Evolutionary conservation across 2,797 vertebrate species (phyloP).

Genomic region (Pterois miles): DNA sequence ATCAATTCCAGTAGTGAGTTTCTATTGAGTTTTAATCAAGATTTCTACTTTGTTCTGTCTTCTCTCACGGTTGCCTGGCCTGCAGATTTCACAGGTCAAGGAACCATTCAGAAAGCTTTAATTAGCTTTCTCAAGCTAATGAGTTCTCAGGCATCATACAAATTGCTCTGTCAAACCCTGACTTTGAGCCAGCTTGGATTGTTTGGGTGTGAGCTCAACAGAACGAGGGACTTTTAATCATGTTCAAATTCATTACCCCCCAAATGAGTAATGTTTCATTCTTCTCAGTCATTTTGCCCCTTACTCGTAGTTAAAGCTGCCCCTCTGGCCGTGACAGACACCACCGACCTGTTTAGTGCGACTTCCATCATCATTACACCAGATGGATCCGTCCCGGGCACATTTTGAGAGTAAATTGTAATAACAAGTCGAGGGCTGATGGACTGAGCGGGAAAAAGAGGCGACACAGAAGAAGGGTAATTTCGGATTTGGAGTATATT

Average conservation of each 20-base stretch:
- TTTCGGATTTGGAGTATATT: constrained; percentile 58
- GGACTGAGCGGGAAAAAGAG: constrained; percentile 42
- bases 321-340: constrained; percentile 46
- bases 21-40: constrained; percentile 75
- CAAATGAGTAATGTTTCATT: constrained; percentile 71
- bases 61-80: constrained; percentile 58
- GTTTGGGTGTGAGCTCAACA: constrained; percentile 67
- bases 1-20: constrained; percentile 66
- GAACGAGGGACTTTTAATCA: constrained; percentile 72
- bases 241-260: constrained; percentile 74
- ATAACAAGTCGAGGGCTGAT: constrained; percentile 55
- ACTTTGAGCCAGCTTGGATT: constrained; percentile 71
- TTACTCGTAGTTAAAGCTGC: constrained; percentile 26
- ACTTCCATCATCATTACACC: constrained; percentile 57
- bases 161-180: constrained; percentile 80
- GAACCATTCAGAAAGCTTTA: constrained; percentile 78
- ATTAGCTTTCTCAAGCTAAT: constrained; percentile 80
- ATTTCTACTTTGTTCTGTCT: constrained; percentile 68
- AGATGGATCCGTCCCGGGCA: constrained; percentile 52
- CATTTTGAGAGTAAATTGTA: constrained; percentile 47
- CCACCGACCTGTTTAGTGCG: constrained; percentile 39
- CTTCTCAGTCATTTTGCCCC: constrained; percentile 45
- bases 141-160: constrained; percentile 73
- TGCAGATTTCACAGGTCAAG: constrained; percentile 77
- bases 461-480: constrained; percentile 39